Evolutionary conservation across 2,113 vertebrate genomes (phyloP).

Genomic region (Dicaeum eximium): DNA sequence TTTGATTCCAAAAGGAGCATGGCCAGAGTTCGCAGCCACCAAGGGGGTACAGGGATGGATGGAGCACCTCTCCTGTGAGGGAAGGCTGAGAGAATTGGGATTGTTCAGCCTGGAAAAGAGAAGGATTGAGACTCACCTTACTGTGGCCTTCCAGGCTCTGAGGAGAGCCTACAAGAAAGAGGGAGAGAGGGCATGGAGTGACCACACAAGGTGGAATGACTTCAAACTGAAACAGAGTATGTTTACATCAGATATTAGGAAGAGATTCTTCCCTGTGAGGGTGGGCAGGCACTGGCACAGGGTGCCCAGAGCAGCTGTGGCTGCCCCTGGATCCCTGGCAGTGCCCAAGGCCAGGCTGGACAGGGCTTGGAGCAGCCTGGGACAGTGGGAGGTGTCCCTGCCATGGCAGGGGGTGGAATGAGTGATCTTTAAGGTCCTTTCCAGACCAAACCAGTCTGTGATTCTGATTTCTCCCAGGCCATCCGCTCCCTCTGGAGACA

Average conservation of each 20-base stretch:
- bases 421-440: not conserved
- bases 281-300: not conserved
- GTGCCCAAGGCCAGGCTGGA: not conserved
- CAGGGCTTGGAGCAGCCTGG: accelerated
- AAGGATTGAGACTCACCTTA: not conserved
- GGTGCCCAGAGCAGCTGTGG: not conserved
- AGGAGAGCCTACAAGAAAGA: not conserved
- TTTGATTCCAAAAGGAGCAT: not conserved
- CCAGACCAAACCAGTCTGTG: not conserved
- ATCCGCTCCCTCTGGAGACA: accelerated
- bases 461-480: not conserved
- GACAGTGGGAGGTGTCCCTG: not conserved
- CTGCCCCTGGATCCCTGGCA: not conserved
- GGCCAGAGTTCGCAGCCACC: not conserved
- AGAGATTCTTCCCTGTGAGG: not conserved
- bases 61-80: not conserved
- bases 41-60: not conserved
- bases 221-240: not conserved
- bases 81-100: not conserved
- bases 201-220: not conserved
- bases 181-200: not conserved
- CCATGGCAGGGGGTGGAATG: not conserved
- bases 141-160: not conserved
- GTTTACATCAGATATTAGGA: not conserved
- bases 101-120: not conserved